Base-by-base conservation (phyloP, 2,888 invertebrate genomes). In the Acleris sparsana region DNA sequence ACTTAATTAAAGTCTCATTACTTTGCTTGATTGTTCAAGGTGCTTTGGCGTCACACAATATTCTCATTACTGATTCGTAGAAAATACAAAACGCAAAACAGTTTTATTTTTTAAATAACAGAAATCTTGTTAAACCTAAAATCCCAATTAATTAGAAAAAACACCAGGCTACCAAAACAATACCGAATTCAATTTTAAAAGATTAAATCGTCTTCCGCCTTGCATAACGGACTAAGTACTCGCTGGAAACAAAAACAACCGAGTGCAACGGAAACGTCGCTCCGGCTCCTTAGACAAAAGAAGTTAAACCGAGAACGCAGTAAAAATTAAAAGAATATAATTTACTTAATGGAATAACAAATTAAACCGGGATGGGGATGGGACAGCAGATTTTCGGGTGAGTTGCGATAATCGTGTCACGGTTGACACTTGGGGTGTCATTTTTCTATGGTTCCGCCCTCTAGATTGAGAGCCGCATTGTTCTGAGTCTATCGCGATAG, bases 321-420 rank as follows among this genome's bases (percentile, higher is more conserved):
- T 69, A 62, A 71, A 78, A 80, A 79, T 78, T 79, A 81, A 78
- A 78, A 77, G 68, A 74, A 69, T 76, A 74, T 44, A 52, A 66
- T 56, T 63, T 17, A 44, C 52, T 52, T 57, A 57, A 63, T 52
- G 57, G 62, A 55, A 49, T 60, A 59, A 65, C 60, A 61, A 79
- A 82, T 75, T 73, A 70, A 69, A 63, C 67, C 60, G 72, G 75
- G 71, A 57, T 70, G 70, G 70, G 70, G 71, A 57, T 70, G 69
- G 70, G 55, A 65, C 64, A 69, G 75, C 77, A 80, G 78, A 74
- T 76, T 76, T 73, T 76, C 68, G 71, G 71, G 71, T 71, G 69
- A 73, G 67, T 72, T 73, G 72, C 72, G 77, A 77, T 84, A 80
- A 80, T 80, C 81, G 68, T 65, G 75, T 73, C 71, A 74, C 60